A percentile compares a stretch with the other conserved stretches of the same genome.
phyloP scores from a whole-genome alignment of 2,888 invertebrate species.

The Amphipoea lucens region DNA sequence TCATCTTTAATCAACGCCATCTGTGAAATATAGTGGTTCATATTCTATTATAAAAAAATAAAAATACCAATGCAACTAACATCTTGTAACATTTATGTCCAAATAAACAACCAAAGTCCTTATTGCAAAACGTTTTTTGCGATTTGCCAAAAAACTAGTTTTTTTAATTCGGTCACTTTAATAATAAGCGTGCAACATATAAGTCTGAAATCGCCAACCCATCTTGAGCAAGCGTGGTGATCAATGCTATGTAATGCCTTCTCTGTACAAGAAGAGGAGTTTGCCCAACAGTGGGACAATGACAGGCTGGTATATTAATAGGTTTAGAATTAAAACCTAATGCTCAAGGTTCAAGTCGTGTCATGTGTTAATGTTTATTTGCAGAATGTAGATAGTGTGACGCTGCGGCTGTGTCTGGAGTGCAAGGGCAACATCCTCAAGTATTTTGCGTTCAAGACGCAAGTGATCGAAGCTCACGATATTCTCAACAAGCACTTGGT shows the following conservation, averaged over 20 bases:
- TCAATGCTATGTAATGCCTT: background rate
- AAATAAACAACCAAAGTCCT: too few relatives aligned
- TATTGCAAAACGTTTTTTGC: too few relatives aligned
- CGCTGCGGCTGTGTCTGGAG: conserved; percentile 75
- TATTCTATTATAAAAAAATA: too few relatives aligned
- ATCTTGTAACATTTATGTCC: too few relatives aligned
- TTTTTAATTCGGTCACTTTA: too few relatives aligned
- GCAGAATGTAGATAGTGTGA: conserved; percentile 16
- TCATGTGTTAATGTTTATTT: background rate
- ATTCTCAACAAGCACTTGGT: conserved; percentile 68
- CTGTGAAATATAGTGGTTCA: too few relatives aligned
- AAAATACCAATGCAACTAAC: too few relatives aligned
- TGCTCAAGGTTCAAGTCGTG: too few relatives aligned
- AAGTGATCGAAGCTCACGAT: conserved; percentile 72
- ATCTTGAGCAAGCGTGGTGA: background rate
- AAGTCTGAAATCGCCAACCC: background rate
- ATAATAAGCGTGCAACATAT: too few relatives aligned
- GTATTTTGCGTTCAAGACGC: conserved; percentile 69
- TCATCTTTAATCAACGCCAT: too few relatives aligned
- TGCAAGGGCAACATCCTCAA: conserved; percentile 71
- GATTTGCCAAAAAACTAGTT: too few relatives aligned
- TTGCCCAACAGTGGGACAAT: background rate
- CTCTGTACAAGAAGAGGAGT: background rate
- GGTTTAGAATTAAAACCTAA: background rate
- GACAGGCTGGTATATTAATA: background rate